Evolutionary conservation across 2,797 vertebrate genomes (phyloP).

Genomic region (Gambusia yucatana): DNA sequence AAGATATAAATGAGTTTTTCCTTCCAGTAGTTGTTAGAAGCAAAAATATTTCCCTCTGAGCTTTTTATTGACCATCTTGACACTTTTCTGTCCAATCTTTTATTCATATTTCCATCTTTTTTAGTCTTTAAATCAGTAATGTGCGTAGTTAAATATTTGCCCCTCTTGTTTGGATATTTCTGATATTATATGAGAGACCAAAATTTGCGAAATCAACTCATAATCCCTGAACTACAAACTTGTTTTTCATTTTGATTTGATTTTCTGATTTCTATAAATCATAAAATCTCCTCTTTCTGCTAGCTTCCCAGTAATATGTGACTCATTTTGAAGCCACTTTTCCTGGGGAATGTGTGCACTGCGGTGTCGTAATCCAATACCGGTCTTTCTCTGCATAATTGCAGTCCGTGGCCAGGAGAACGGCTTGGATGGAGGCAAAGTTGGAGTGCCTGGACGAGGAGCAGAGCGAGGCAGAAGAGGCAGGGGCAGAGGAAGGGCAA

Average conservation of each 20-base stretch:
- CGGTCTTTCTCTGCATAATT: conserved; percentile 9
- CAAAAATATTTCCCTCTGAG: not conserved
- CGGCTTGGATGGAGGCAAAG: conserved; percentile 90
- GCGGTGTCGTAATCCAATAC: conserved; percentile 7
- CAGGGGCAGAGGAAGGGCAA: conserved; percentile 93
- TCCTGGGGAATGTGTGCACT: not conserved
- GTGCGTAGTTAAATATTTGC: not conserved
- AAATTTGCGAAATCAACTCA: not conserved
- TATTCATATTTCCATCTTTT: not conserved
- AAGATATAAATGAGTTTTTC: not conserved
- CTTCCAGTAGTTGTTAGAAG: not conserved
- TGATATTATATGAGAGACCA: not conserved
- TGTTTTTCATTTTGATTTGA: not conserved
- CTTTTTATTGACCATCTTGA: not conserved
- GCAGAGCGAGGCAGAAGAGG: conserved; percentile 92
- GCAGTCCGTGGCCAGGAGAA: conserved; percentile 97
- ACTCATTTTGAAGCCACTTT: not conserved
- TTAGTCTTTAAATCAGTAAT: not conserved
- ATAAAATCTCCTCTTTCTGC: not conserved
- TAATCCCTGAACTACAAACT: not conserved
- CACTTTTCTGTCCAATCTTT: not conserved
- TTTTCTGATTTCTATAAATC: not conserved
- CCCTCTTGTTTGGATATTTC: not conserved
- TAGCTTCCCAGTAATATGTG: not conserved
- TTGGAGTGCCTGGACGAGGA: conserved; percentile 88